A percentile compares a stretch with the other conserved stretches of the same genome.
phyloP scores from a whole-genome alignment of 2,113 vertebrate genomes.

The Stegostoma tigrinum region DNA sequence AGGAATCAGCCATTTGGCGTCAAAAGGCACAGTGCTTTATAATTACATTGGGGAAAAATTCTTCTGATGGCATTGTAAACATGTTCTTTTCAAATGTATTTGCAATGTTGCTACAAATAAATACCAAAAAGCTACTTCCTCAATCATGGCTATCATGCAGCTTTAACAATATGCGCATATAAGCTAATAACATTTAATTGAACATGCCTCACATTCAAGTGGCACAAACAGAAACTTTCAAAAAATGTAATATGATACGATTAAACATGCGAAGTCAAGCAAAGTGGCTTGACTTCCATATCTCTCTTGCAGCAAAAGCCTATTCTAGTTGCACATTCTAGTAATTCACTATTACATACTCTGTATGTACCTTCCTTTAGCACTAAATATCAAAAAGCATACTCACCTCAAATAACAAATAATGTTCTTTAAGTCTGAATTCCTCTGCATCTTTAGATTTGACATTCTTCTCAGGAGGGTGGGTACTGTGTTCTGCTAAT shows the following conservation, averaged over 20 bases:
- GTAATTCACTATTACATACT: background rate
- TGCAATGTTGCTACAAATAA: background rate
- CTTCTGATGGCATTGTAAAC: background rate
- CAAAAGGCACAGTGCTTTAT: background rate
- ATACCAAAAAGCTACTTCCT: background rate
- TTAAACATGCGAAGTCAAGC: background rate
- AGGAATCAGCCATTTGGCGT: background rate
- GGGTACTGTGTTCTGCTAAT: constrained; percentile 82
- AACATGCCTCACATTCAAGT: background rate
- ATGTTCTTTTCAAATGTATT: background rate
- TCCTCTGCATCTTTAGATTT: constrained; percentile 91
- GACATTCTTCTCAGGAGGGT: constrained; percentile 67
- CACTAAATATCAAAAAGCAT: background rate
- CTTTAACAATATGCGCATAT: background rate
- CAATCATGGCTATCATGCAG: background rate
- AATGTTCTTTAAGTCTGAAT: constrained; percentile 89
- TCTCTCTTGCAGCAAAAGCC: background rate
- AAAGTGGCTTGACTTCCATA: background rate
- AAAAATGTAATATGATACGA: background rate
- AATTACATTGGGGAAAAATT: background rate
- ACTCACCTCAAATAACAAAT: constrained; percentile 89
- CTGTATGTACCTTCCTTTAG: background rate
- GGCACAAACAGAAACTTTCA: background rate
- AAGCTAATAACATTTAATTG: background rate
- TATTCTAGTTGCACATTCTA: too few relatives aligned